Evolutionary conservation across 1,140 invertebrate genomes (phyloP), one percentile per base, ranked within the genome.

Genomic region (Rhynchophorus ferrugineus): DNA sequence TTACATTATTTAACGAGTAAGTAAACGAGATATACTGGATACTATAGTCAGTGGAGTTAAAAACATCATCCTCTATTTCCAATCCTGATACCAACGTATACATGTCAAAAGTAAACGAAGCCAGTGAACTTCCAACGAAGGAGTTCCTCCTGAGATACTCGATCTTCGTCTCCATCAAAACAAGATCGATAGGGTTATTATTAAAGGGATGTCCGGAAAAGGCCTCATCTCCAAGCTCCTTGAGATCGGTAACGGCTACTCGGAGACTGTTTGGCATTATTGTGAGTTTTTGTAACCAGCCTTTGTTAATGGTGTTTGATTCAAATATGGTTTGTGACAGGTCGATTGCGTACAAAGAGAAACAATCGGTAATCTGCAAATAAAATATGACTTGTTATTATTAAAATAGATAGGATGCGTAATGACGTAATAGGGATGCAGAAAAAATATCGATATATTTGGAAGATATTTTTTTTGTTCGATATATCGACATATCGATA

Each of bases 171-270:
- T 22, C 5, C n/a, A 11, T 16, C 29, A 44, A 19, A 2, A 1
- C 14, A 13, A 44, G n/a, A 3, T 21, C n/a, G n/a, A 44, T 24
- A 3, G 19, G 13, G 21, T 7, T 7, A 11, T 17, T 17, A 21
- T 44, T 18, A 34, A 52, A 52, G 1, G 22, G 29, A 17, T 19
- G n/a, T 13, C 22, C 24, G 16, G 36, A 39, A 49, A 54, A 54
- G 14, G 37, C 11, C 3, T 24, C n/a, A 8, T 48, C 11, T 43
- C 33, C 44, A 3, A 54, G 17, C 20, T 54, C 38, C 35, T 20
- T 21, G 14, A 48, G n/a, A 24, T 45, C 17, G 8, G 24, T 29
- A 13, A 11, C 11, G 9, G 14, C n/a, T 43, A 54, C 14, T 13
- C 11, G 3, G 14, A 44, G 41, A 16, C 2, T 7, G 2, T 3